These are phyloP conservation scores for Xylocopa sonorina DNA, from an alignment of 1,140 invertebrate species.

Conservation along the genomic window DNA sequence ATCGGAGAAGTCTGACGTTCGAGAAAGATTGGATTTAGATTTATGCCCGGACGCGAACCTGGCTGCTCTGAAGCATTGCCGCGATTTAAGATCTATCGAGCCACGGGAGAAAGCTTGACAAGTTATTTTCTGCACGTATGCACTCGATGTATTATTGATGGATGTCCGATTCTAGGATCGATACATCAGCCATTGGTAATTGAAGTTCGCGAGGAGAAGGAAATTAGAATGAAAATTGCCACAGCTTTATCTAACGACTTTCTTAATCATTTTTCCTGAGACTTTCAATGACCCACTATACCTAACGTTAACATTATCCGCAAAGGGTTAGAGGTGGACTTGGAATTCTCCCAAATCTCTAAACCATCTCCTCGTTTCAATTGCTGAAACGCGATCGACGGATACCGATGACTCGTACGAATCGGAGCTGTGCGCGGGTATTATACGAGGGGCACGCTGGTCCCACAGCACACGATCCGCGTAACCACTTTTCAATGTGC, in stretches of 20 bases:
- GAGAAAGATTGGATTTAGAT: not conserved
- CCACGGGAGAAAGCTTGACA: not conserved
- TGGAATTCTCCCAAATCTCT: too few relatives aligned
- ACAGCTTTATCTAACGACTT: too few relatives aligned
- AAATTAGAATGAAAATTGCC: not conserved
- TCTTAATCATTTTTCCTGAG: too few relatives aligned
- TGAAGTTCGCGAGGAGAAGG: not conserved
- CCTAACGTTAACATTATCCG: too few relatives aligned
- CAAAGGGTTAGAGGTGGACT: too few relatives aligned
- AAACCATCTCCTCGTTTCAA: not conserved
- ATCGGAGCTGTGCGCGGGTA: not conserved
- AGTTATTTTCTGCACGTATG: not conserved
- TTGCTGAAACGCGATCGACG: not conserved
- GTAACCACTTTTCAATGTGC: slow-evolving; percentile 44
- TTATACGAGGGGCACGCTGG: not conserved
- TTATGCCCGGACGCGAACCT: not conserved
- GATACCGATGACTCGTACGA: slow-evolving; percentile 27
- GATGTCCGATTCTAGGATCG: not conserved
- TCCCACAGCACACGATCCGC: not conserved
- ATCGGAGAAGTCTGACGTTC: not conserved
- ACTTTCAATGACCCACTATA: too few relatives aligned
- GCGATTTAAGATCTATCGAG: not conserved
- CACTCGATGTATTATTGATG: not conserved
- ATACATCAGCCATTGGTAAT: not conserved
- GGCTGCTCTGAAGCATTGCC: not conserved